phyloP scores from a whole-genome alignment of 2,113 vertebrate genomes.

The Phalacrocorax pelagicus region DNA sequence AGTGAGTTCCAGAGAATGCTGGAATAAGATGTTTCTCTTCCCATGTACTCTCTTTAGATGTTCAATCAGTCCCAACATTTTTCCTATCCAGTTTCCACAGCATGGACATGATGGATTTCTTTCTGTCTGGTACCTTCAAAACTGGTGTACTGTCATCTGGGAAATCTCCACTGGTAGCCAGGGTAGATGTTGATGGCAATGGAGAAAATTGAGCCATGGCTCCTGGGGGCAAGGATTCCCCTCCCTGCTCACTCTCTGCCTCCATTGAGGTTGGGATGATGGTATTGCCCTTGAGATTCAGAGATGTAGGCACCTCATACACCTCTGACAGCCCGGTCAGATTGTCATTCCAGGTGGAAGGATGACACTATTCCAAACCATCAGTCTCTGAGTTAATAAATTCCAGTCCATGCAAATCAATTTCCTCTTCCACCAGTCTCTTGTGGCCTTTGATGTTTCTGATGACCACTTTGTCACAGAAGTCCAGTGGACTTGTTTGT shows the following conservation, averaged over 20 bases:
- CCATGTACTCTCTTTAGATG: neutral
- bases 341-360: neutral
- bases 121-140: neutral
- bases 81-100: neutral
- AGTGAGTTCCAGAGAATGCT: neutral
- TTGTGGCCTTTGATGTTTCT: neutral
- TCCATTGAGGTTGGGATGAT: neutral
- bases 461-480: fast-evolving
- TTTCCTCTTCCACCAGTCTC: neutral
- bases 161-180: neutral
- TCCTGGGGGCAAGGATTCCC: neutral
- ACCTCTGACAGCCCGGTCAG: neutral
- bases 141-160: fast-evolving
- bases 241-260: neutral
- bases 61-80: neutral
- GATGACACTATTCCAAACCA: neutral
- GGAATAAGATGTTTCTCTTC: neutral
- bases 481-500: neutral
- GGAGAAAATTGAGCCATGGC: neutral
- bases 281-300: neutral
- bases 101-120: neutral
- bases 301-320: neutral
- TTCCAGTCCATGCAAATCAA: neutral
- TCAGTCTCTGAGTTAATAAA: neutral
- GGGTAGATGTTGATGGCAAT: neutral